Base-by-base conservation (phyloP, 2,113 vertebrate species). In the Nibea coibor region DNA sequence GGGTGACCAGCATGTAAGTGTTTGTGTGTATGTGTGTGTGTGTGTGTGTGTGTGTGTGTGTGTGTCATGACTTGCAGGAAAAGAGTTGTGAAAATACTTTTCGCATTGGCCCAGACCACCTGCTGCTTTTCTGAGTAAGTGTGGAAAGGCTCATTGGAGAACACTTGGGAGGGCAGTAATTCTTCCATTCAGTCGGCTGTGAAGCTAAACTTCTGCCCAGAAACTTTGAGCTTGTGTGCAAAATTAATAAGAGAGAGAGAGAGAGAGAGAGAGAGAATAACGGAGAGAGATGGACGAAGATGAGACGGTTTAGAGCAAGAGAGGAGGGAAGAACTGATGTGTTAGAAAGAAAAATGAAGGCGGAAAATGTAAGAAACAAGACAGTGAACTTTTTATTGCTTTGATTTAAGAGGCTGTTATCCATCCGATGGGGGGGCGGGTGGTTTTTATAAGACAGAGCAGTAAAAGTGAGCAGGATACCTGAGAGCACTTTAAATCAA, bases 401-500 rank as follows among this genome's bases (percentile, higher is more conserved):
- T 72, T 88, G 74, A 91, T 91, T 90, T 87, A 92, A 57, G 78
- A 85, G 80, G 68, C 15, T 15, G 86, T 85, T 78, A 71, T 86
- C 67, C 24, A 14, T 88, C 73, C 81, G 73, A 50, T 66, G 54
- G 63, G 63, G 87, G 78, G 35, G 51, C 81, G 81, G 86, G 84
- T 84, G 65, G 72, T 81, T 88, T 90, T 91, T 88, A 87, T 86
- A 84, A 81, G 80, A 57, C 72, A 64, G 69, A 47, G 80, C 61
- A 24, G 73, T 90, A 75, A 90, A 90, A 71, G 61, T 50, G 58
- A 83, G 70, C 42, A 58, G 28, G 48, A 72, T 72, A 78, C 76
- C 71, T 48, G 69, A 84, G 54, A 78, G 72, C 57, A 59, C 61
- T 81, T 79, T 82, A 90, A 88, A 92, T 89, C 84, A 88, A 67